These are phyloP conservation scores for Scaptomyza graminum DNA, from an alignment of 1,140 invertebrate genomes.

Conservation along the genomic window DNA sequence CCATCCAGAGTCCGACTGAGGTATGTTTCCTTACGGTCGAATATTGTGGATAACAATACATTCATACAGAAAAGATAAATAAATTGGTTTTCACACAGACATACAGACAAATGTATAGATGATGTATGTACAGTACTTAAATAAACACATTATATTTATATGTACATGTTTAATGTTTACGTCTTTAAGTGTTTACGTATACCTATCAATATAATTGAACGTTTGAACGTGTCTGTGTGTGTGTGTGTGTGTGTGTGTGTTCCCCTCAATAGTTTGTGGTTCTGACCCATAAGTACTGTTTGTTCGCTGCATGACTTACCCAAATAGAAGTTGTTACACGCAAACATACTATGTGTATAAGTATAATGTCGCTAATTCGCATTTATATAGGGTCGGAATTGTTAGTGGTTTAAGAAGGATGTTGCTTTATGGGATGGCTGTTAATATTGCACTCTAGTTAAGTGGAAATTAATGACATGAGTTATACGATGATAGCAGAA, in stretches of 20 bases:
- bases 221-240: not conserved
- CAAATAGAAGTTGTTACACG: not conserved
- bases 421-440: not conserved
- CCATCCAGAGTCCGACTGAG: slow-evolving; percentile 37
- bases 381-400: not conserved
- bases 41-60: slow-evolving; percentile 13
- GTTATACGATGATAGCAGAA: not conserved
- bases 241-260: not conserved
- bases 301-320: slow-evolving; percentile 1
- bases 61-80: slow-evolving; percentile 14
- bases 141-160: slow-evolving; percentile 13
- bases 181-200: slow-evolving; percentile 1
- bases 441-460: not conserved
- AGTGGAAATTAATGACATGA: not conserved
- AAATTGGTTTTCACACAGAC: slow-evolving; percentile 13
- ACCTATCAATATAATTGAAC: slow-evolving; percentile 11
- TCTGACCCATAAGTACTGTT: not conserved
- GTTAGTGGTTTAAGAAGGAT: not conserved
- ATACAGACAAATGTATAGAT: not conserved
- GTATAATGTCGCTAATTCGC: not conserved
- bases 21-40: slow-evolving; percentile 13
- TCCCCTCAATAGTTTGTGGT: not conserved
- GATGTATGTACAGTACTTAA: not conserved
- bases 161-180: slow-evolving; percentile 5
- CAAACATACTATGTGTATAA: not conserved